Percentiles rank a stretch among this genome's conserved stretches.
Conservation (phyloP, 2,888 invertebrate species). For the Pedicia rivosa region DNA sequence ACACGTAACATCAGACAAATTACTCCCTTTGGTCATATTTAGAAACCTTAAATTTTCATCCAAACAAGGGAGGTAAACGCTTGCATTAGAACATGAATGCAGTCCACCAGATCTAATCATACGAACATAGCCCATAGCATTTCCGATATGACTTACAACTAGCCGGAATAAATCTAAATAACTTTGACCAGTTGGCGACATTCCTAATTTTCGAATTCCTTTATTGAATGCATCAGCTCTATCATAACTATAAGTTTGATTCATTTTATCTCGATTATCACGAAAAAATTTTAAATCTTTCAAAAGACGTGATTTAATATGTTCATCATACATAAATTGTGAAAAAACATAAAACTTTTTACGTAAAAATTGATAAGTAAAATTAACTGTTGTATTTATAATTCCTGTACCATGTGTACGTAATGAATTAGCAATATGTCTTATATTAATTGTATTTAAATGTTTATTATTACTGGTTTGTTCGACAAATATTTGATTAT, state of each 20-base stretch:
- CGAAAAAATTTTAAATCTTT: conserved; percentile 75
- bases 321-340: conserved; percentile 95
- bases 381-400: conserved; percentile 87
- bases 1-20: conserved; percentile 41
- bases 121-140: conserved; percentile 91
- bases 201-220: conserved; percentile 73
- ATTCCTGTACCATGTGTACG: conserved; percentile 94
- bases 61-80: conserved; percentile 68
- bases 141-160: conserved; percentile 87
- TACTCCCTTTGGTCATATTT: conserved; percentile 41
- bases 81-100: conserved; percentile 81
- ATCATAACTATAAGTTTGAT: conserved; percentile 66
- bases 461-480: conserved; percentile 81
- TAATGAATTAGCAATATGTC: conserved; percentile 92
- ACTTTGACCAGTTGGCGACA: conserved; percentile 65
- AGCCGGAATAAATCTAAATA: conserved; percentile 88
- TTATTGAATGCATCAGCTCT: conserved; percentile 88
- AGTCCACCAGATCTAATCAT: conserved; percentile 87
- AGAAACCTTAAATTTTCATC: conserved; percentile 43
- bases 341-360: conserved; percentile 90
- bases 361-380: conserved; percentile 83
- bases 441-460: conserved; percentile 86
- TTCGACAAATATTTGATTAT: conserved; percentile 92
- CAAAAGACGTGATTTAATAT: conserved; percentile 84
- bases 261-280: conserved; percentile 44